These are phyloP conservation scores for Microtus oregoni DNA, from an alignment of 2,113 vertebrate species.

Conservation along the genomic window DNA sequence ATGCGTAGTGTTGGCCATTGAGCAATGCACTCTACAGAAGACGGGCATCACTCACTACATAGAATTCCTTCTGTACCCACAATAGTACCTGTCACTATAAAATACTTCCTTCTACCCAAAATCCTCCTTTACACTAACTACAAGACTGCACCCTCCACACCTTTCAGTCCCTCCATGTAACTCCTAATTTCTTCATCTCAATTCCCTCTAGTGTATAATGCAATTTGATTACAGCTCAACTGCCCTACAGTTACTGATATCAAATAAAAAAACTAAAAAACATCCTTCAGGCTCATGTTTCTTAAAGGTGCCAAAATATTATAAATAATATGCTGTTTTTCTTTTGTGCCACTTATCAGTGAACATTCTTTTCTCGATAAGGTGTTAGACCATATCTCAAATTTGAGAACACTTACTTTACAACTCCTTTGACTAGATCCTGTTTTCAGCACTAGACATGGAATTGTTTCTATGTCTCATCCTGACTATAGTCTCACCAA, in stretches of 20 bases:
- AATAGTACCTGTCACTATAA: neutral
- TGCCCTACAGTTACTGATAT: neutral
- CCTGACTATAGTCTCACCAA: neutral
- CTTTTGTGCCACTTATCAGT: neutral
- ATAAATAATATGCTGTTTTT: neutral
- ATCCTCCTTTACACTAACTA: neutral
- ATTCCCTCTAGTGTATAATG: neutral
- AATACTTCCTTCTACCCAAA: neutral
- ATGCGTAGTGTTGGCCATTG: neutral
- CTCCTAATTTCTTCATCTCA: neutral
- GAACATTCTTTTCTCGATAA: neutral
- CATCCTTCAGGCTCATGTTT: neutral
- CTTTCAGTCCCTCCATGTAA: neutral
- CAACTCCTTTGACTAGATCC: neutral
- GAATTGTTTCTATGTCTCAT: neutral
- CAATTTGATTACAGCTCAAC: neutral
- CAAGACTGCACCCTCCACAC: neutral
- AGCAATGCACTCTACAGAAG: neutral
- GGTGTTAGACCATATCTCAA: neutral
- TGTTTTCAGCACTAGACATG: neutral
- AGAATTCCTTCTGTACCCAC: neutral
- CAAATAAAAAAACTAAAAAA: neutral
- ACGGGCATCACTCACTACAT: neutral
- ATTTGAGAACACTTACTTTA: neutral
- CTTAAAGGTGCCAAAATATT: neutral